Evolutionary conservation across 1,140 invertebrate genomes (phyloP), one percentile per base, ranked within the genome.

Genomic region (Bacillus rossius): DNA sequence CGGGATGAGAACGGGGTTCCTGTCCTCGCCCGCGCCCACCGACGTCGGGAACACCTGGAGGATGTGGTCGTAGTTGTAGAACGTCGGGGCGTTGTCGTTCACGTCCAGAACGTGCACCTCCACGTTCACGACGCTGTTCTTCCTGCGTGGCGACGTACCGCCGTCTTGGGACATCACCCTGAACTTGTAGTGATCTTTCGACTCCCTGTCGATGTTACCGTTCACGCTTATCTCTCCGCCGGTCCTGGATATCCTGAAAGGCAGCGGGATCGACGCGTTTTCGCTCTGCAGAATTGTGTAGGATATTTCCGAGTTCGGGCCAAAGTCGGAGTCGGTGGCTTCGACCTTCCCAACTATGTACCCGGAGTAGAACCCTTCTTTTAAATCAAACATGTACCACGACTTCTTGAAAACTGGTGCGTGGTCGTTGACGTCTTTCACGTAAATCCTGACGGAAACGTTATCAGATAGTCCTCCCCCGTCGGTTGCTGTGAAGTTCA

Each of bases 401-500:
- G 85, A 79, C 65, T 89, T 85, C 60, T 84, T 84, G 62, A 95
- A 96, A 43, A 84, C 80, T 0, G 92, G 92, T 14, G 86, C 81
- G 69, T 94, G 90, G 67, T 95, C 87, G 68, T 96, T 96, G 0
- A 93, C 81, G 71, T 95, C 92, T 60, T 83, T 82, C 0, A 94
- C 77, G 25, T 79, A 75, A 40, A 84, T 74, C 51, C 85, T 81
- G 1, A 95, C 73, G 37, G 81, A 82, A 2, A 89, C 81, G 43
- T 79, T 76, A 51, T 91, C 85, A 48, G 77, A 81, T 0, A 93
- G 71, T 1, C 83, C 84, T 7, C 86, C 90, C 4, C 83, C 81
- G 70, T 96, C 92, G 4, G 77, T 78, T 0, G 89, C 91, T 0
- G 84, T 80, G 0, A 95, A 77, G 63, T 90, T 89, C 7, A 96